phyloP scores from a whole-genome alignment of 1,140 invertebrate genomes.

The Penaeus vannamei region DNA sequence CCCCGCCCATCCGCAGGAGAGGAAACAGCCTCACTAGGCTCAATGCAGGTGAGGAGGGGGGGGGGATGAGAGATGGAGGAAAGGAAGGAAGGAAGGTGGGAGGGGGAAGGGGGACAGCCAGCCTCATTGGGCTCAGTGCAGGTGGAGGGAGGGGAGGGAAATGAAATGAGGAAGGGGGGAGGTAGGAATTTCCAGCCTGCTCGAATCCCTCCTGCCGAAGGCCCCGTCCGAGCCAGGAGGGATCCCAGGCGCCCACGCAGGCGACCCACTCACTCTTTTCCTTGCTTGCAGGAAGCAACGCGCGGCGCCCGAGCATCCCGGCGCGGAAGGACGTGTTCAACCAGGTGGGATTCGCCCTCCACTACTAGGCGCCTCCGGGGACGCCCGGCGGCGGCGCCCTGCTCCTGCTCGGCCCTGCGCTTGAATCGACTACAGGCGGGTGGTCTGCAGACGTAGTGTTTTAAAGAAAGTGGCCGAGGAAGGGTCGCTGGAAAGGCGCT shows the following conservation, averaged over 20 bases:
- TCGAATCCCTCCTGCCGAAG: no score
- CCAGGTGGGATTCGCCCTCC: constrained; percentile 1
- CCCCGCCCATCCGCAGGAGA: constrained; percentile 5
- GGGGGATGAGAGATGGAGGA: background rate
- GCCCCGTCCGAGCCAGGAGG: background rate
- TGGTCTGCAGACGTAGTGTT: no score
- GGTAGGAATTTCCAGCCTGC: no score
- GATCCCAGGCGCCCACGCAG: background rate
- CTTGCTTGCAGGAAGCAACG: background rate
- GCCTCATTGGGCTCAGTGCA: no score
- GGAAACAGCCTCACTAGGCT: constrained; percentile 43
- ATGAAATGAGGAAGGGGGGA: no score
- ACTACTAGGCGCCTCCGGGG: background rate
- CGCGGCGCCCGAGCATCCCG: background rate
- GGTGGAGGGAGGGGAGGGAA: no score
- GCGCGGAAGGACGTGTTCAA: background rate
- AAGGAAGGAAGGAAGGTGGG: background rate
- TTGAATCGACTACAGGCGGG: no score
- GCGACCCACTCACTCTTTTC: background rate
- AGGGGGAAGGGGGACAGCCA: background rate
- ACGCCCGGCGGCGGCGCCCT: no score
- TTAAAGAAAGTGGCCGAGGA: no score
- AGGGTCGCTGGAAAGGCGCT: no score
- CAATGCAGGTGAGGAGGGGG: background rate
- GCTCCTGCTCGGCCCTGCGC: no score